Evolutionary conservation across 92 coral and sea anemone species (phyloP).

Genomic region (Bergia puertoricense): DNA sequence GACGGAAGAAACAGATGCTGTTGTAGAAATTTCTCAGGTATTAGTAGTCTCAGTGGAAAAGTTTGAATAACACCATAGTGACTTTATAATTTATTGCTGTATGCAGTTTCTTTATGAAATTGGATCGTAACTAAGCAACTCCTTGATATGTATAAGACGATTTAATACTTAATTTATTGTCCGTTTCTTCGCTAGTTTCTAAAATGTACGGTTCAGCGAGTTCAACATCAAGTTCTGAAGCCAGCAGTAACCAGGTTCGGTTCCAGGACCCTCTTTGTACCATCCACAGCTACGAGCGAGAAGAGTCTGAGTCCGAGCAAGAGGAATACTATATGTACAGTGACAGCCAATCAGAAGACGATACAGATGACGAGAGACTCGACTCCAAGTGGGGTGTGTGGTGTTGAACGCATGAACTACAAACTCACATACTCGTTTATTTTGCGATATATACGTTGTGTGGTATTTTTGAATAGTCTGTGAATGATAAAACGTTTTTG

Average conservation of each 20-base stretch:
- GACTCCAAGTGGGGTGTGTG: slow-evolving; percentile 76
- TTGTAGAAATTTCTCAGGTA: too few species aligned
- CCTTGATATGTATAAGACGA: too few species aligned
- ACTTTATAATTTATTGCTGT: too few species aligned
- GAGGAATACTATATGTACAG: not conserved
- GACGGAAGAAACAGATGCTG: too few species aligned
- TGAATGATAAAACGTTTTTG: too few species aligned
- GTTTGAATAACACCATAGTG: too few species aligned
- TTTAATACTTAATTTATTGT: not conserved
- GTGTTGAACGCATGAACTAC: slow-evolving; percentile 50
- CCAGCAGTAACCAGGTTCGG: slow-evolving; percentile 82
- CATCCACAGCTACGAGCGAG: slow-evolving; percentile 79
- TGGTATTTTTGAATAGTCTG: not conserved
- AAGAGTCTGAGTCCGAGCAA: slow-evolving; percentile 74
- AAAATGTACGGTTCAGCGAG: slow-evolving; percentile 53
- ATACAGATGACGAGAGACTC: slow-evolving; percentile 34
- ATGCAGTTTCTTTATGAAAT: too few species aligned
- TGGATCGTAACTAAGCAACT: too few species aligned
- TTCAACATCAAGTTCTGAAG: slow-evolving; percentile 69
- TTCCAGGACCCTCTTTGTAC: slow-evolving; percentile 93
- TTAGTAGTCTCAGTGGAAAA: too few species aligned
- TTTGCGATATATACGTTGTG: not conserved
- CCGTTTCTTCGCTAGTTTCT: not conserved
- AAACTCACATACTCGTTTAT: not conserved
- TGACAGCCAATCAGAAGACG: slow-evolving; percentile 38